Evolutionary conservation across 2,888 invertebrate genomes (phyloP), one percentile per base, ranked within the genome.

Genomic region (Ophraella communa): DNA sequence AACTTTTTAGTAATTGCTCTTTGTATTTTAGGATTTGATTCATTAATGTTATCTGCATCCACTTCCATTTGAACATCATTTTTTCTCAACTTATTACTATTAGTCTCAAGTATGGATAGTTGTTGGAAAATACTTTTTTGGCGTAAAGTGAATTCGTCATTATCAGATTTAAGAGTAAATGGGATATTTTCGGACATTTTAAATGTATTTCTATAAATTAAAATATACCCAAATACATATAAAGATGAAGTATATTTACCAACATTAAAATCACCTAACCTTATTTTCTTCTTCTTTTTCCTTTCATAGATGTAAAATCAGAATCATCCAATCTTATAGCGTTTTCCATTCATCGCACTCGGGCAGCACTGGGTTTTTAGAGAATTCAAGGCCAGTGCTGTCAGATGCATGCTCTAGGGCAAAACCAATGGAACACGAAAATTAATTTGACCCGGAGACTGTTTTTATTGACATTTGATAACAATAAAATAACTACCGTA

Each of bases 111-210:
- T 30, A 71, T 84, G 74, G 88, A 87, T 7, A 93, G 79, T 62
- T 87, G 87, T 58, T 89, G 88, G 73, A 92, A 92, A 4, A 93
- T 83, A 72, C 86, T 86, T 77, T 89, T 90, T 71, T 90, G 90
- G 68, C 91, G 87, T 69, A 87, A 79, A 7, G 77, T 75, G 71
- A 86, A 86, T 14, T 77, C 80, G 42, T 78, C 75, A 64, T 82
- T 73, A 5, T 70, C 56, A 11, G 67, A 64, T 45, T 73, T 73
- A 55, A 75, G 52, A 11, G 64, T 68, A 58, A 75, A 75, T 20
- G 42, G 52, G 44, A 30, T 56, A 47, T 35, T 65, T 21, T 44
- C 42, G 2, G 52, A 53, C 60, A 60, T 60, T 14, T 27, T 51
- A 21, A 23, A 42, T 17, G 11, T 30, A 30, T 30, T 39, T 30